Base-by-base conservation (phyloP, 35 echinoderm and acorn worm species). In the Acanthaster planci region DNA sequence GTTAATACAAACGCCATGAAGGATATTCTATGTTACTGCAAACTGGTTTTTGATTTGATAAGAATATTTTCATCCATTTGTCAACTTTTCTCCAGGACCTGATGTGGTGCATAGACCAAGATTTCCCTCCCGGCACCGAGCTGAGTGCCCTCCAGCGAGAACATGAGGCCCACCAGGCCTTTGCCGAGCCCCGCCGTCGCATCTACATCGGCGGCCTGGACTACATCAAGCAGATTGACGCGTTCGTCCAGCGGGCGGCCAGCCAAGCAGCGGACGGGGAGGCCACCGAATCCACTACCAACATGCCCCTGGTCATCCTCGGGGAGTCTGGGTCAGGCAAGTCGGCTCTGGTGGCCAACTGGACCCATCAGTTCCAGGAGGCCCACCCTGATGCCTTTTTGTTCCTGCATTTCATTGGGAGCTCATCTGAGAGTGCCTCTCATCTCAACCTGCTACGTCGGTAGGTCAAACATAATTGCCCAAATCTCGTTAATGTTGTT, bases 371-470 rank as follows among this genome's bases (percentile, higher is more conserved):
- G 42, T 97, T 82, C 64, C 80, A 97, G 53, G 90, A 97, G 51
- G 77, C 86, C 19, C 75, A 97, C 54, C 94, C 90, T 22, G 59
- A 77, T 29, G 36, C 51, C 19, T 97, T 92, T 67, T 57, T 92
- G 21, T 97, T 97, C 75, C 81, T 92, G 56, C 94, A 97, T 87
- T 97, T 97, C 44, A 92, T 97, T 67, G 94, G 94, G 17, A 92
- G 90, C 38, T 97, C 94, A 54, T 85, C 94, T 8, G 94, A 97
- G 64, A 97, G 94, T 76, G 94, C 94, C 0, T 92, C 90, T 34
- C 86, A 97, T 51, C 78, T 97, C 16, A 90, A 87, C 52, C 60
- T 97, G 5, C 52, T 97, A 1, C 77, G 94, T 79, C 85, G 94
- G 94, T 97, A 89, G 34, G 39, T 72, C 34, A 36, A 72, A 4